phyloP scores from a whole-genome alignment of 1,140 invertebrate genomes.

The Lanistes nyassanus region DNA sequence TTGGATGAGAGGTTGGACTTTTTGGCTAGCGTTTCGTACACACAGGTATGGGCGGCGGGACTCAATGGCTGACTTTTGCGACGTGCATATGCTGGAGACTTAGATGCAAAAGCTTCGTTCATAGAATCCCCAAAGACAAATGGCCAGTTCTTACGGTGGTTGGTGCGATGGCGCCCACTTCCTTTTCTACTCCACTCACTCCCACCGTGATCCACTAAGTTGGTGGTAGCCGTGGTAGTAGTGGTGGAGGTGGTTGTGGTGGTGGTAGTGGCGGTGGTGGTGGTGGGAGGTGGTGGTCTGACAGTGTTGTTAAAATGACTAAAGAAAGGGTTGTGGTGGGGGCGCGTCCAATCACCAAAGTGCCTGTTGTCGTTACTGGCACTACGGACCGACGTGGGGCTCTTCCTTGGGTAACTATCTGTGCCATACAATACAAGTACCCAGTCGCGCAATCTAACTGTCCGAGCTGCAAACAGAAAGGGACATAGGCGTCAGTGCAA shows the following conservation, averaged over 20 bases:
- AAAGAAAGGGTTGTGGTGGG: slow-evolving; percentile 14
- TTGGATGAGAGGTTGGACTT: slow-evolving; percentile 58
- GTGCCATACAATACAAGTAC: slow-evolving; percentile 64
- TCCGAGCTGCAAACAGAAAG: slow-evolving; percentile 54
- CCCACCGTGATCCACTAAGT: slow-evolving; percentile 1
- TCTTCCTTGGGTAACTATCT: slow-evolving; percentile 53
- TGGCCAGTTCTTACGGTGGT: slow-evolving; percentile 33
- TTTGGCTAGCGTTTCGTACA: slow-evolving; percentile 63
- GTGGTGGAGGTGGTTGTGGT: slow-evolving; percentile 28
- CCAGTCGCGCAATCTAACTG: slow-evolving; percentile 59
- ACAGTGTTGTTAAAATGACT: slow-evolving; percentile 8
- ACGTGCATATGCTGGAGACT: slow-evolving; percentile 33
- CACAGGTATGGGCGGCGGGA: slow-evolving; percentile 52
- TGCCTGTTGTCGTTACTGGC: slow-evolving; percentile 13
- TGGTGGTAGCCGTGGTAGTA: slow-evolving; percentile 22
- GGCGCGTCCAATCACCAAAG: neutral
- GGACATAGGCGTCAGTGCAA: slow-evolving; percentile 11
- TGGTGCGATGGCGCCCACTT: slow-evolving; percentile 3
- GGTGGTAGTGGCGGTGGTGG: slow-evolving; percentile 22
- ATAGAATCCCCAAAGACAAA: slow-evolving; percentile 15
- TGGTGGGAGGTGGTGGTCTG: slow-evolving; percentile 9
- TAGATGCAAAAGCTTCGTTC: slow-evolving; percentile 19
- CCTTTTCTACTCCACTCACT: neutral
- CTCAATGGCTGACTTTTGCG: slow-evolving; percentile 26
- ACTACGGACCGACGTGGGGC: slow-evolving; percentile 29